phyloP scores from a whole-genome alignment of 2,888 invertebrate species.

The Panopea generosa region DNA sequence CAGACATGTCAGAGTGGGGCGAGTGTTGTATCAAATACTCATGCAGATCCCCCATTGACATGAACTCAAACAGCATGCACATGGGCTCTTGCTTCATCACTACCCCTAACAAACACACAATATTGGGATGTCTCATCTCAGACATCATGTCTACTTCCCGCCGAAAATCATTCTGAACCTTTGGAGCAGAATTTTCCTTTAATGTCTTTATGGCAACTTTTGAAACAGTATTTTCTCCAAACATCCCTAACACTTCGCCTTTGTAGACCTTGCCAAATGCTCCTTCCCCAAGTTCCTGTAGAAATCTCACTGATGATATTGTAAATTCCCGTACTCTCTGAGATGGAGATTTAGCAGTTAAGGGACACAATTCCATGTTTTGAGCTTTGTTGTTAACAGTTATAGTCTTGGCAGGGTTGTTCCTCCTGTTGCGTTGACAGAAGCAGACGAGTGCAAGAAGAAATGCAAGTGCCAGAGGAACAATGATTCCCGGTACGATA shows the following conservation, averaged over 20 bases:
- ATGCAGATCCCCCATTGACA: slow-evolving; percentile 97
- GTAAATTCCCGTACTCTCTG: slow-evolving; percentile 93
- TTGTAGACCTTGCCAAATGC: slow-evolving; percentile 99
- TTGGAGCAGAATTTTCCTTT: slow-evolving; percentile 96
- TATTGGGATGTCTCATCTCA: slow-evolving; percentile 97
- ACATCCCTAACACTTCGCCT: slow-evolving; percentile 90
- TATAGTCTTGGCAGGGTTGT: slow-evolving; percentile 61
- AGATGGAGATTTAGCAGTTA: slow-evolving; percentile 75
- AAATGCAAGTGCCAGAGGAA: slow-evolving; percentile 81
- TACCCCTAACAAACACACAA: slow-evolving; percentile 97
- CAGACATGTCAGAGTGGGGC: slow-evolving; percentile 88
- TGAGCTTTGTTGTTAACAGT: slow-evolving; percentile 57
- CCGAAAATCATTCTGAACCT: slow-evolving; percentile 96
- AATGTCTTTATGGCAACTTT: slow-evolving; percentile 97
- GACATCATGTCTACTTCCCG: slow-evolving; percentile 97
- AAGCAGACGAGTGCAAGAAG: slow-evolving; percentile 82
- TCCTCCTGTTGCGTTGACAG: slow-evolving; percentile 76
- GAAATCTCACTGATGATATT: slow-evolving; percentile 89
- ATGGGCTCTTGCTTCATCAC: slow-evolving; percentile 94
- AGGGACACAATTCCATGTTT: slow-evolving; percentile 79
- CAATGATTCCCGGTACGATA: slow-evolving; percentile 87
- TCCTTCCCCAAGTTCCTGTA: slow-evolving; percentile 86
- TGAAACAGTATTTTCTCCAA: slow-evolving; percentile 85
- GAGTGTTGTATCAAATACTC: slow-evolving; percentile 97
- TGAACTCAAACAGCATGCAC: slow-evolving; percentile 99